Conservation (phyloP, 2,113 vertebrate species). For the Malurus cyaneus region DNA sequence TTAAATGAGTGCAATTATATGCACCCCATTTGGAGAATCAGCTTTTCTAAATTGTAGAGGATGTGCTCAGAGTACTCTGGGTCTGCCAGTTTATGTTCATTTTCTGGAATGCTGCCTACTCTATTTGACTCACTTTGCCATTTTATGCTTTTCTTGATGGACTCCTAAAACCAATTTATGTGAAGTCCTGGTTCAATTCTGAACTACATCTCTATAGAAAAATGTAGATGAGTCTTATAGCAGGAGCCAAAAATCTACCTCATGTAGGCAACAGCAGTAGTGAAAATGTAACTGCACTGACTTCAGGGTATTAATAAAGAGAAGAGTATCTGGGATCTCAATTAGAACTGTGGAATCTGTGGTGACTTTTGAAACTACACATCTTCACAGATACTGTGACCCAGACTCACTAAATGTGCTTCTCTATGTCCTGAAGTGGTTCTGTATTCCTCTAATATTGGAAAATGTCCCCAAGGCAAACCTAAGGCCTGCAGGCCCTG, state of each 20-base stretch:
- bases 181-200: not conserved
- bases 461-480: not conserved
- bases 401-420: not conserved
- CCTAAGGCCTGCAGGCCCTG: not conserved
- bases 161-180: constrained; percentile 40
- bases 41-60: not conserved
- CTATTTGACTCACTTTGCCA: not conserved
- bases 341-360: not conserved
- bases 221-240: not conserved
- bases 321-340: not conserved
- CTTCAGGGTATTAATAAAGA: not conserved
- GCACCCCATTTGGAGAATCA: not conserved
- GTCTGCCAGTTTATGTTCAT: not conserved
- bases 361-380: not conserved
- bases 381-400: not conserved
- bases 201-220: not conserved
- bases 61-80: not conserved
- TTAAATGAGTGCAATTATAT: not conserved
- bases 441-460: not conserved
- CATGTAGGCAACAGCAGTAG: not conserved
- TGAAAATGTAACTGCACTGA: not conserved
- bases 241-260: not conserved
- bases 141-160: constrained; percentile 35
- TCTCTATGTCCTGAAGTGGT: not conserved
- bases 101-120: constrained; percentile 17